Conservation (phyloP, 1,140 invertebrate genomes). For the Tetramorium parvispinum region DNA sequence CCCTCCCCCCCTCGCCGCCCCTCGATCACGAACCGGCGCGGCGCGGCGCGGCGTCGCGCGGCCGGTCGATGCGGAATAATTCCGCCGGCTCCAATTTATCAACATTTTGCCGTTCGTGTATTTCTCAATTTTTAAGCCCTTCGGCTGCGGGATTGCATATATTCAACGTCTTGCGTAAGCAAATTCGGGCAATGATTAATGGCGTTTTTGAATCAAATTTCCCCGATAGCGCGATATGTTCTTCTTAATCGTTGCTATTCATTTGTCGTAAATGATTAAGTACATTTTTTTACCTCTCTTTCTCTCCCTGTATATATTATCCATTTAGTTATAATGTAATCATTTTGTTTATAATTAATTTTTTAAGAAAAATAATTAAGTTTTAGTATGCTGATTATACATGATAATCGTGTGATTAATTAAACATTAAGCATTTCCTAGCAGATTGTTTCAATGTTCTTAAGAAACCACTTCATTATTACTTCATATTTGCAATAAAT, state of each 20-base stretch:
- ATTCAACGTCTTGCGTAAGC: constrained; percentile 8
- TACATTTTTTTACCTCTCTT: not conserved
- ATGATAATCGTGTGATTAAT: not conserved
- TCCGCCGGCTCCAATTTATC: constrained; percentile 36
- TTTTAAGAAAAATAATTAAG: not conserved
- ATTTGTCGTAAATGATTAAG: constrained; percentile 21
- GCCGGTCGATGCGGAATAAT: constrained; percentile 43
- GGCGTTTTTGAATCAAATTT: constrained; percentile 31
- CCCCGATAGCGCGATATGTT: constrained; percentile 4
- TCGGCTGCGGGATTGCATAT: not conserved
- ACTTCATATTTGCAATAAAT: not conserved
- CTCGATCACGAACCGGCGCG: constrained; percentile 3
- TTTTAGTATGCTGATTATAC: not conserved
- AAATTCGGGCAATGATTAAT: constrained; percentile 45
- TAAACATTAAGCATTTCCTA: not conserved
- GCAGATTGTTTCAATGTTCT: not conserved
- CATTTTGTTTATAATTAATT: not conserved
- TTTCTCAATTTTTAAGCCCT: constrained; percentile 29
- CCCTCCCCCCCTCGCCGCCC: not conserved
- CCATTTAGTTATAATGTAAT: not conserved
- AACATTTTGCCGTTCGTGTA: constrained; percentile 19
- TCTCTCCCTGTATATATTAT: not conserved
- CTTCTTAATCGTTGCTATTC: constrained; percentile 24
- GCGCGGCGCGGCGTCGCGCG: not conserved
- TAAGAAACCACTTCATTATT: not conserved